Evolutionary conservation across 2,888 invertebrate species (phyloP).

Genomic region (Phyto melanocephala): DNA sequence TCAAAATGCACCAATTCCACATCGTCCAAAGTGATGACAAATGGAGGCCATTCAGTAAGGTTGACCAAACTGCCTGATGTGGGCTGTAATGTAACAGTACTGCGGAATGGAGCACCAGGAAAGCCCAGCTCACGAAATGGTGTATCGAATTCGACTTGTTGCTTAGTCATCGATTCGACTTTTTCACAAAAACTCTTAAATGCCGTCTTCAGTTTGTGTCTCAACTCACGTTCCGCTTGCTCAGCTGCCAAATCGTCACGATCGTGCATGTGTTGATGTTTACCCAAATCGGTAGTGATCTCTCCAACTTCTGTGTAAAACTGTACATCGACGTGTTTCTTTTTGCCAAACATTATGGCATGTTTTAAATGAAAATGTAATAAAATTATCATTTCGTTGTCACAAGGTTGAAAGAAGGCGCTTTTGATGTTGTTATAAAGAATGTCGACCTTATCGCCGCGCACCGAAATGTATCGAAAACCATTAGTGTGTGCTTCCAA

Average conservation of each 20-base stretch:
- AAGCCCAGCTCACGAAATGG: constrained; percentile 99
- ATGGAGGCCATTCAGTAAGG: constrained; percentile 99
- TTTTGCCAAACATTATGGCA: constrained; percentile 99
- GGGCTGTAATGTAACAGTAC: constrained; percentile 96
- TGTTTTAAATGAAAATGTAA: constrained; percentile 99
- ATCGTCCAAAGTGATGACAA: constrained; percentile 98
- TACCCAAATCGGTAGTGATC: constrained; percentile 99
- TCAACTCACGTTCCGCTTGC: constrained; percentile 97
- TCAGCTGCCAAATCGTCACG: constrained; percentile 99
- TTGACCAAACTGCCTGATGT: constrained; percentile 98
- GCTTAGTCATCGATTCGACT: constrained; percentile 95
- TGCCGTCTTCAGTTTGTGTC: constrained; percentile 97
- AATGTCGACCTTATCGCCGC: constrained; percentile 99
- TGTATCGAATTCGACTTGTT: constrained; percentile 98
- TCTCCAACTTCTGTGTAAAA: constrained; percentile 99
- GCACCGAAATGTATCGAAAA: constrained; percentile 97
- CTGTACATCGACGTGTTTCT: constrained; percentile 99
- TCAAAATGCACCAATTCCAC: constrained; percentile 99
- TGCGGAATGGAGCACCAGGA: constrained; percentile 97
- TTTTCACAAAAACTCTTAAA: constrained; percentile 99
- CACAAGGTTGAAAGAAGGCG: constrained; percentile 99
- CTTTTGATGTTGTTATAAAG: constrained; percentile 99
- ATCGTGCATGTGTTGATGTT: constrained; percentile 99
- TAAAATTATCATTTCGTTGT: constrained; percentile 99
- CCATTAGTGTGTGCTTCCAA: constrained; percentile 98